Conservation (phyloP, 2,113 vertebrate genomes). For the Mola mola region DNA sequence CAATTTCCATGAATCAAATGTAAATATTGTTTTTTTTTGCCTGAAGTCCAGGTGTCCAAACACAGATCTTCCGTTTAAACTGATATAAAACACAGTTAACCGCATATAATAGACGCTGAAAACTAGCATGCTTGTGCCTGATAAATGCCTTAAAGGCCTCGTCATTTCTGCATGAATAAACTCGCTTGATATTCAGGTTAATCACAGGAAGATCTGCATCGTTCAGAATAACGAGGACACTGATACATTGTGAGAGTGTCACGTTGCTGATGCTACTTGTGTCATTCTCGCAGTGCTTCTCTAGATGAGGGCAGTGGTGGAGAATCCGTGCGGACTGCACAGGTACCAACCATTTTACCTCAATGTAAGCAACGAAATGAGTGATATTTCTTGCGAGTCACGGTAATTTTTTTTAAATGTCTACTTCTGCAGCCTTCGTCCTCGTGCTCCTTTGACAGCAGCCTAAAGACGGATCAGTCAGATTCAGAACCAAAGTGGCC, state of each 20-base stretch:
- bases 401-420: background rate
- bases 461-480: conserved; percentile 82
- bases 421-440: conserved; percentile 72
- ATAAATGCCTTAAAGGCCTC: too few relatives aligned
- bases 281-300: conserved; percentile 82
- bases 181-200: background rate
- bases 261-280: background rate
- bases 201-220: background rate
- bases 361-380: too few relatives aligned
- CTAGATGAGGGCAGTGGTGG: conserved; percentile 89
- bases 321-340: conserved; percentile 84
- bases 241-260: too few relatives aligned
- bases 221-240: too few relatives aligned
- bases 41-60: too few relatives aligned
- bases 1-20: too few relatives aligned
- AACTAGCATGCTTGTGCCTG: background rate
- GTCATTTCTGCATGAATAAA: background rate
- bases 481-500: conserved; percentile 90
- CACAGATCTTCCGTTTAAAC: background rate
- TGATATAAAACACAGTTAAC: background rate
- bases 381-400: background rate
- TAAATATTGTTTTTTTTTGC: too few relatives aligned
- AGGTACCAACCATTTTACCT: conserved; percentile 76
- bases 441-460: conserved; percentile 83
- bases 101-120: background rate